Conservation (phyloP, 2,888 invertebrate genomes). For the Leptinotarsa tumamoca region DNA sequence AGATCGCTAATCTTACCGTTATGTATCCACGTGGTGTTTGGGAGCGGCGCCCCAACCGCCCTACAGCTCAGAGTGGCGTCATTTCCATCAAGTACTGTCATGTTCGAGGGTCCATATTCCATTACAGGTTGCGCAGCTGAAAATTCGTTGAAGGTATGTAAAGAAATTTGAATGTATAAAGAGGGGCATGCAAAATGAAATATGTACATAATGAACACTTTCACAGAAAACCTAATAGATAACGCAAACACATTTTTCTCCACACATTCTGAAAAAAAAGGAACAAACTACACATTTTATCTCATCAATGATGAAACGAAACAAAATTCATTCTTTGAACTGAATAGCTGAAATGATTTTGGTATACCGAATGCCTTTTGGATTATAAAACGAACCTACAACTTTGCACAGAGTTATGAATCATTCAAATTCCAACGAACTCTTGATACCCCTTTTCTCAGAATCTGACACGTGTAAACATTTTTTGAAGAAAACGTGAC, state of each 20-base stretch:
- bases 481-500: too few relatives aligned
- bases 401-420: too few relatives aligned
- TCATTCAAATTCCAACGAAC: too few relatives aligned
- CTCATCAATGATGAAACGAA: too few relatives aligned
- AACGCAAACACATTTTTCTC: too few relatives aligned
- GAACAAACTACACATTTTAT: too few relatives aligned
- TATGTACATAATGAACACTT: constrained; percentile 4
- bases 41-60: constrained; percentile 90
- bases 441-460: too few relatives aligned
- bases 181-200: constrained; percentile 9
- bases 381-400: not conserved
- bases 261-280: too few relatives aligned
- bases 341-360: not conserved
- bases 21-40: constrained; percentile 91
- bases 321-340: too few relatives aligned
- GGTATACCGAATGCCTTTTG: not conserved
- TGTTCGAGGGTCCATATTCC: constrained; percentile 85
- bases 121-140: constrained; percentile 87
- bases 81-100: constrained; percentile 92
- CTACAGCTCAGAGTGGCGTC: constrained; percentile 90
- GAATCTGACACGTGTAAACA: too few relatives aligned
- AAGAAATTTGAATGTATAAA: not conserved
- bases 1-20: constrained; percentile 77
- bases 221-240: not conserved
- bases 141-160: constrained; percentile 23